Evolutionary conservation across 2,113 vertebrate species (phyloP).

Genomic region (Scomber scombrus): DNA sequence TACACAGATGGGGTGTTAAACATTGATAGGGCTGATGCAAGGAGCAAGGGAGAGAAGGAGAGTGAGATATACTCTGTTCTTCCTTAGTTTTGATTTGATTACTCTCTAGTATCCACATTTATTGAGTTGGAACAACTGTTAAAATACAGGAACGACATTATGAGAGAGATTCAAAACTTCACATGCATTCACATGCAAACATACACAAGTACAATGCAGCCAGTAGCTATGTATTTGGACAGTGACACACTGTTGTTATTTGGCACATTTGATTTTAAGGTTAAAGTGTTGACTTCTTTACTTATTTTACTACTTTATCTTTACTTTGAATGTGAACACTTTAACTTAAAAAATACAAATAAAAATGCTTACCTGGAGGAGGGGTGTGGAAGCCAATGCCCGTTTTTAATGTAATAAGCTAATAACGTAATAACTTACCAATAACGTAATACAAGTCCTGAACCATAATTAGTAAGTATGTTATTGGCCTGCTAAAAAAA

Average conservation of each 20-base stretch:
- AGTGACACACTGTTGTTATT: not conserved
- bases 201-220: not conserved
- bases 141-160: slow-evolving; percentile 11
- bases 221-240: not conserved
- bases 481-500: too few relatives aligned
- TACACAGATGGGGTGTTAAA: slow-evolving; percentile 69
- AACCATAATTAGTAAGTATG: too few relatives aligned
- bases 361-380: too few relatives aligned
- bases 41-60: slow-evolving; percentile 12
- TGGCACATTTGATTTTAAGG: not conserved
- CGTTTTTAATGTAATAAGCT: too few relatives aligned
- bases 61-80: slow-evolving; percentile 8
- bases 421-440: too few relatives aligned
- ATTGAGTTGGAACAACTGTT: slow-evolving; percentile 32
- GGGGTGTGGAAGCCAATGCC: too few relatives aligned
- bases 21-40: slow-evolving; percentile 62
- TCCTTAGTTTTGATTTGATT: slow-evolving; percentile 22
- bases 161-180: not conserved
- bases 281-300: too few relatives aligned
- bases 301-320: too few relatives aligned
- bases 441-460: too few relatives aligned
- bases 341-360: too few relatives aligned
- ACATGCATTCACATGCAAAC: not conserved
- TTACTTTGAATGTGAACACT: too few relatives aligned
- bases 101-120: slow-evolving; percentile 22